These are phyloP conservation scores for Lutra lutra DNA, from an alignment of 2,797 vertebrate species.

Conservation along the genomic window DNA sequence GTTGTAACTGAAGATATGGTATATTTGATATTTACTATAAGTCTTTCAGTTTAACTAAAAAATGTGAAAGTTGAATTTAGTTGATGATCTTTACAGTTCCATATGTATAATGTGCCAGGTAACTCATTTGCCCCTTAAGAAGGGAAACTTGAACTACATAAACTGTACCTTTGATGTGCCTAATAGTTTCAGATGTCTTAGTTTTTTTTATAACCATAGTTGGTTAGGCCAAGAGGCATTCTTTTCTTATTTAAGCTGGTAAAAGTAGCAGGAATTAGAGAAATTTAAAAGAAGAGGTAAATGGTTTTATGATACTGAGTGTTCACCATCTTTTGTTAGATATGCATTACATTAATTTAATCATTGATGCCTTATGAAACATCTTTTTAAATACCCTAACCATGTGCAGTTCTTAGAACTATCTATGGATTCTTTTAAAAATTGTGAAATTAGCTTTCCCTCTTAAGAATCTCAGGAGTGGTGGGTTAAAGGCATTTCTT, in stretches of 20 bases:
- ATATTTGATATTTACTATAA: constrained; percentile 85
- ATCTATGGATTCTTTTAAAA: constrained; percentile 73
- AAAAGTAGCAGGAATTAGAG: constrained; percentile 73
- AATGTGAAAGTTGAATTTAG: constrained; percentile 85
- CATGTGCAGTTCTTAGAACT: constrained; percentile 75
- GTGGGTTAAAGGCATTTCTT: constrained; percentile 67
- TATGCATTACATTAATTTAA: constrained; percentile 75
- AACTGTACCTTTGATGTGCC: constrained; percentile 63
- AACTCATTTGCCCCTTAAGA: constrained; percentile 66
- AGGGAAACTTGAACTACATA: constrained; percentile 79
- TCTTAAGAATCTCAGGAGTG: constrained; percentile 86
- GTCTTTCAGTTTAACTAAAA: constrained; percentile 83
- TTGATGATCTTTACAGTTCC: constrained; percentile 74
- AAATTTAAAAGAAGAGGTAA: constrained; percentile 62
- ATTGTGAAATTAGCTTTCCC: constrained; percentile 72
- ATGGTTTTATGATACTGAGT: constrained; percentile 60
- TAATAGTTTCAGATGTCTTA: constrained; percentile 79
- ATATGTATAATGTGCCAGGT: constrained; percentile 74
- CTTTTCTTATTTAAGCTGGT: constrained; percentile 68
- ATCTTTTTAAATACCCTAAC: constrained; percentile 68
- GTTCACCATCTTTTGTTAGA: constrained; percentile 72
- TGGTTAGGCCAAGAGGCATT: constrained; percentile 60
- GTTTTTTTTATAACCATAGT: constrained; percentile 78
- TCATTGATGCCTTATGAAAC: constrained; percentile 85
- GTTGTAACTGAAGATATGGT: constrained; percentile 83